phyloP scores from a whole-genome alignment of 2,888 invertebrate genomes.

The Trachelus tabidus region DNA sequence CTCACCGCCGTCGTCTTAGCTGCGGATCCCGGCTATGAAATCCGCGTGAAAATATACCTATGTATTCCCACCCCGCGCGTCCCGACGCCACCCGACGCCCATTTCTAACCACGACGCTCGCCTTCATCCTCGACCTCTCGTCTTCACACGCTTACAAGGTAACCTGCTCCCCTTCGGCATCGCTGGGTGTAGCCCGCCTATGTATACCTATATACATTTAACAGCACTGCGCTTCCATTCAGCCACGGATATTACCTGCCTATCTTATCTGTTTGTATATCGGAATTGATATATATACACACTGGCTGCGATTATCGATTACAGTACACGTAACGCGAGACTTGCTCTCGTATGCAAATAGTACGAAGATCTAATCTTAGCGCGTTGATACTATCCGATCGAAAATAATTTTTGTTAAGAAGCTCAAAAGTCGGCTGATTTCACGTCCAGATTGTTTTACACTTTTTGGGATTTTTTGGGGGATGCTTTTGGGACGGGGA shows the following conservation, averaged over 20 bases:
- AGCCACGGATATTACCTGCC: not conserved
- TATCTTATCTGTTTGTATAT: not conserved
- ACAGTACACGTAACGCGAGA: too few species aligned
- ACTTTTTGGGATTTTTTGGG: too few species aligned
- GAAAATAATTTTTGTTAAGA: too few species aligned
- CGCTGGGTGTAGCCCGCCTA: not conserved
- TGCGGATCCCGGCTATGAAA: slow-evolving; percentile 28
- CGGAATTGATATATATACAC: not conserved
- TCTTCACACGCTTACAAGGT: not conserved
- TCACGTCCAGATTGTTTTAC: too few species aligned
- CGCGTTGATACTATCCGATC: too few species aligned
- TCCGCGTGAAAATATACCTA: slow-evolving; percentile 45
- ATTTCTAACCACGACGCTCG: not conserved
- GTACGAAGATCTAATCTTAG: too few species aligned
- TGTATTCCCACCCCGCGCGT: slow-evolving; percentile 16
- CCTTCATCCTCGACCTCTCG: slow-evolving; percentile 4
- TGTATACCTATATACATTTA: not conserved
- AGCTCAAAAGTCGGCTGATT: too few species aligned
- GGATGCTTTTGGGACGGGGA: too few species aligned
- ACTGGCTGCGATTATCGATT: slow-evolving; percentile 10
- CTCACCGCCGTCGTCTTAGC: slow-evolving; percentile 39
- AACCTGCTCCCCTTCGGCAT: not conserved
- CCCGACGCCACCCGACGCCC: not conserved
- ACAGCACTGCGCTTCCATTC: not conserved
- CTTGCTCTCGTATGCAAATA: too few species aligned